Percentiles rank a stretch among this genome's conserved stretches.
Evolutionary conservation across 2,888 invertebrate species (phyloP).

Genomic region (Ferdinandea cuprea): DNA sequence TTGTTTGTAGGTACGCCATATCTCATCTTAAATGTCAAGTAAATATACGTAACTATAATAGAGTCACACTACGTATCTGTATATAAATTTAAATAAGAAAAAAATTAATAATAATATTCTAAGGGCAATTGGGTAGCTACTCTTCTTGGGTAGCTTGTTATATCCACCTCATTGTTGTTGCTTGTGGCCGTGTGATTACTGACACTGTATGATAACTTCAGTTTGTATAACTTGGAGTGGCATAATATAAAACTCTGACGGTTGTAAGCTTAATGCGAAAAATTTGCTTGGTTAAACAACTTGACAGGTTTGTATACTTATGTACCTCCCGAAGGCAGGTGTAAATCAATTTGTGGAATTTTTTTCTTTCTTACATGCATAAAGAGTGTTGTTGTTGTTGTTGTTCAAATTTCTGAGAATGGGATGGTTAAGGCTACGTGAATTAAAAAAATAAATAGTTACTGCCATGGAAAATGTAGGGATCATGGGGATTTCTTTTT

Average conservation of each 20-base stretch:
- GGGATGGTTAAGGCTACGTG: background rate
- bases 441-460: background rate
- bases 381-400: conserved; percentile 30
- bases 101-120: conserved; percentile 6
- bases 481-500: too few species aligned
- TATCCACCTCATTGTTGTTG: conserved; percentile 16
- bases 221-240: conserved; percentile 24
- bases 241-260: conserved; percentile 30
- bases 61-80: conserved; percentile 1
- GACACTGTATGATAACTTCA: conserved; percentile 23
- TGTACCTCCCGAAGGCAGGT: conserved; percentile 32
- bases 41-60: conserved; percentile 49
- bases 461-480: background rate
- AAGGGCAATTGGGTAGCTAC: background rate
- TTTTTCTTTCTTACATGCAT: conserved; percentile 20
- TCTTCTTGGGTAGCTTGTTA: background rate
- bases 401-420: conserved; percentile 30
- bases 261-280: conserved; percentile 62
- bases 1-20: conserved; percentile 17
- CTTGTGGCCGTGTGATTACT: conserved; percentile 25
- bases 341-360: conserved; percentile 61
- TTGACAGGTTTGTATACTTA: conserved; percentile 50
- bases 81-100: background rate
- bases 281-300: conserved; percentile 64
- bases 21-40: conserved; percentile 32